phyloP scores from a whole-genome alignment of 1,140 invertebrate genomes.

The Neotoxoptera formosana region DNA sequence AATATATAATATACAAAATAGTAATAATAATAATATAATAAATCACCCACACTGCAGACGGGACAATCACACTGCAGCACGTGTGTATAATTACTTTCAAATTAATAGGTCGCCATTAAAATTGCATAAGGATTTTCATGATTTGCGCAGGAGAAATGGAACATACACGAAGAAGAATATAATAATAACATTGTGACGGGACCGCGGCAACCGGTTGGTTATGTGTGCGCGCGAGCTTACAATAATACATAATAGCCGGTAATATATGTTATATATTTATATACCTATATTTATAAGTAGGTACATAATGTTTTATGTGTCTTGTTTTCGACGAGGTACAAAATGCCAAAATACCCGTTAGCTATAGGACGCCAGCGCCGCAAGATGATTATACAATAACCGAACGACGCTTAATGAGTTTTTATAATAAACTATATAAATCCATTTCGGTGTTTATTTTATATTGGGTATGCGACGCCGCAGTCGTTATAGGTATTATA shows the following conservation, averaged over 20 bases:
- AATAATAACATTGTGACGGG: slow-evolving; percentile 23
- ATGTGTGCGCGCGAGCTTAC: not conserved
- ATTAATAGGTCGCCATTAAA: slow-evolving; percentile 18
- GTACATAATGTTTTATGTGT: not conserved
- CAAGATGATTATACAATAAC: not conserved
- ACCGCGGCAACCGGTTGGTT: slow-evolving; percentile 40
- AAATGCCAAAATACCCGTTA: slow-evolving; percentile 35
- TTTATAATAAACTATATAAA: not conserved
- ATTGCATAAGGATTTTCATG: slow-evolving; percentile 33
- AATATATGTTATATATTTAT: slow-evolving; percentile 2
- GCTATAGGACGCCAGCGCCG: not conserved
- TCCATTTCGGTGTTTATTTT: not conserved
- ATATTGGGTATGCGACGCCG: not conserved
- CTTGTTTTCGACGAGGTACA: slow-evolving; percentile 6
- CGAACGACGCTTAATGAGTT: not conserved
- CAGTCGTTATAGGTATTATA: not conserved
- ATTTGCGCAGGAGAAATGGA: slow-evolving; percentile 19
- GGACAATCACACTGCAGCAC: not conserved
- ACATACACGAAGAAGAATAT: not conserved
- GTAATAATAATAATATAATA: not conserved
- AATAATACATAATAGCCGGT: not conserved
- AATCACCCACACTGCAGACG: not conserved
- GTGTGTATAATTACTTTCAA: slow-evolving; percentile 41
- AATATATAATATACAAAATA: not conserved
- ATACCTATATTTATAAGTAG: not conserved